Base-by-base conservation (phyloP, 2,888 invertebrate species). In the Agonopterix arenella region DNA sequence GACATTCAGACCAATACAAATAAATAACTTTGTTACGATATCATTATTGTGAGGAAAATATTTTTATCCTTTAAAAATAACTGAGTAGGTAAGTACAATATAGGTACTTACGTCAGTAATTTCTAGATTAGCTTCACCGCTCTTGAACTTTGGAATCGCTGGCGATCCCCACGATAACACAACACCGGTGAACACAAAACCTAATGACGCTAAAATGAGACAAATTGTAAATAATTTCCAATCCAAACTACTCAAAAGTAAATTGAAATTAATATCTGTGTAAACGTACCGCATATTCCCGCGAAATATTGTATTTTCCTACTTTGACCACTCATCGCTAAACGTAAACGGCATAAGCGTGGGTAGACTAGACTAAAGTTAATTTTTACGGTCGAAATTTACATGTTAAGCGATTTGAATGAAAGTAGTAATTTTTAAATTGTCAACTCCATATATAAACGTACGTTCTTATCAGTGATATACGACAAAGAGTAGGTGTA, bases 131-230 rank as follows among this genome's bases (percentile, higher is more conserved):
- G 85, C 76, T 56, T 81, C 82, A 11, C 85, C 85, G 52, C 62
- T 82, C 57, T 76, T 80, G 62, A 91, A 79, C 70, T 89, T 89
- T 43, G 90, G 90, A 60, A 91, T 80, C 28, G 89, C 90, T n/a
- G 91, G 91, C 1, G 91, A 91, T 0, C 90, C 77, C 90, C 90
- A 91, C 8, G 90, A 85, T 48, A 89, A 63, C 7, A 80, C 78
- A 28, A 89, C 84, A 9, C 90, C 89, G 28, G 85, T 86, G 52
- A 84, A 89, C 49, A 83, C 73, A 65, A 86, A 88, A 8, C 81
- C 78, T 52, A 89, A 69, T 2, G 90, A 80, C 44, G 81, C 90
- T 90, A 62, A 48, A 68, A 67, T 5, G 28, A 28, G 28, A 28
- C 5, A 28, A 28, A 7, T 28, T 28, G 28, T 28, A 28, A 28